Evolutionary conservation across 37 sponge, comb jelly and placozoan genomes (phyloP).

Genomic region (Hexactinellida sp.): DNA sequence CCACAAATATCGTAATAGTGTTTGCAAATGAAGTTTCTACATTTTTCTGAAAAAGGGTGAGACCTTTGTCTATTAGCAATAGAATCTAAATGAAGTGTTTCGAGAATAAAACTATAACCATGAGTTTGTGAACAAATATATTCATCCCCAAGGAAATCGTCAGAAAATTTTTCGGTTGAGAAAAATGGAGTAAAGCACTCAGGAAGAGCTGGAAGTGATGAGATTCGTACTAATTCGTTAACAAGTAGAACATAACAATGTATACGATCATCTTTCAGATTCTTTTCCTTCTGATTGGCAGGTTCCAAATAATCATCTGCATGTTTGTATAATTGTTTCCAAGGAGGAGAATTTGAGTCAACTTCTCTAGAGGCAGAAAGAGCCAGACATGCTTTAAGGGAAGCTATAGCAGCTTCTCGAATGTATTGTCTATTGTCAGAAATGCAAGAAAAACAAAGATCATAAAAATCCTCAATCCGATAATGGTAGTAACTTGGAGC

Average conservation of each 20-base stretch:
- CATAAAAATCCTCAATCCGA: background rate
- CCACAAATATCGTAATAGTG: background rate
- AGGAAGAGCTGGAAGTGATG: background rate
- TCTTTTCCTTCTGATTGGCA: background rate
- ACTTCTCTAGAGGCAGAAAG: slow-evolving; percentile 68
- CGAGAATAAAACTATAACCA: background rate
- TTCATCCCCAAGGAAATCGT: background rate
- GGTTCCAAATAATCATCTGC: background rate
- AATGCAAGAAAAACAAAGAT: background rate
- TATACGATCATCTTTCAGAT: background rate
- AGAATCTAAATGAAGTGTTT: background rate
- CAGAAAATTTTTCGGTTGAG: background rate
- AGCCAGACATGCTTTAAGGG: slow-evolving; percentile 72
- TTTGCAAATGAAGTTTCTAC: background rate
- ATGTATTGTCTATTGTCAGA: slow-evolving; percentile 40
- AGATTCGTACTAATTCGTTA: background rate
- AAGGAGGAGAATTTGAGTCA: background rate
- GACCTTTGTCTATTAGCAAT: background rate
- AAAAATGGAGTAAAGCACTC: background rate
- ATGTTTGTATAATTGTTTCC: background rate
- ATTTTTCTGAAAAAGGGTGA: background rate
- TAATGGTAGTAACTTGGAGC: background rate
- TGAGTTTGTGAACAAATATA: background rate
- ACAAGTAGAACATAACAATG: background rate
- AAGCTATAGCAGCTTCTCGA: slow-evolving; percentile 61